A percentile compares a stretch with the other conserved stretches of the same genome.
Evolutionary conservation across 2,797 vertebrate genomes (phyloP).

Genomic region (Pseudochaenichthys georgianus): DNA sequence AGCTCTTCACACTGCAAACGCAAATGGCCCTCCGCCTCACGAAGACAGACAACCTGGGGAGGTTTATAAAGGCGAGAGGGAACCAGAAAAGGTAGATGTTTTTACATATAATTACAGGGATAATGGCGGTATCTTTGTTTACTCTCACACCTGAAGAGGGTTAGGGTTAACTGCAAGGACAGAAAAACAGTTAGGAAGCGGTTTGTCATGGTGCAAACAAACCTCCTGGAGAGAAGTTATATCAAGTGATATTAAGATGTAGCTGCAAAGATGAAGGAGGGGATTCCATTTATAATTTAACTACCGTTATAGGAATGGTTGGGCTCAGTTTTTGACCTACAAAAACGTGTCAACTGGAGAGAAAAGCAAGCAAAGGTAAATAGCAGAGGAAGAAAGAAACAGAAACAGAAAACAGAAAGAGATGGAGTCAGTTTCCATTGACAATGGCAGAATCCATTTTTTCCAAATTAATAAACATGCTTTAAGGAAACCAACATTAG

Average conservation of each 20-base stretch:
- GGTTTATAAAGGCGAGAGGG: constrained; percentile 7
- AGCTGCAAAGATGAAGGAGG: constrained; percentile 2
- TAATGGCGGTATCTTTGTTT: constrained; percentile 6
- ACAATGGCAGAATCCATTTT: background rate
- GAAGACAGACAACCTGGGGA: constrained; percentile 88
- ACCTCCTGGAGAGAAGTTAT: constrained; percentile 11
- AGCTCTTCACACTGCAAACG: constrained; percentile 87
- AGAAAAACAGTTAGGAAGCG: constrained; percentile 1
- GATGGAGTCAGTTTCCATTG: background rate
- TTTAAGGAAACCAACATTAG: background rate
- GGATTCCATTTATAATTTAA: background rate
- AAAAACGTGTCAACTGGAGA: background rate
- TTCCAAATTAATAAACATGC: background rate
- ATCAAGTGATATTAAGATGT: background rate
- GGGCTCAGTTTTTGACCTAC: constrained; percentile 24
- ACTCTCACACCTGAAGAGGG: constrained; percentile 1
- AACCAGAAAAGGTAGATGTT: background rate
- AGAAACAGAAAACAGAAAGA: background rate
- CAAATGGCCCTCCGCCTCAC: constrained; percentile 84
- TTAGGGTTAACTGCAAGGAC: background rate
- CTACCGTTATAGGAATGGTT: constrained; percentile 25
- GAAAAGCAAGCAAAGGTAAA: constrained; percentile 1
- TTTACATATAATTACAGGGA: background rate
- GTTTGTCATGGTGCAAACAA: background rate
- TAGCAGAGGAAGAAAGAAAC: background rate